Percentiles rank a stretch among this genome's conserved stretches.
Evolutionary conservation across 1,140 invertebrate genomes (phyloP).

Genomic region (Drosophila serrata): DNA sequence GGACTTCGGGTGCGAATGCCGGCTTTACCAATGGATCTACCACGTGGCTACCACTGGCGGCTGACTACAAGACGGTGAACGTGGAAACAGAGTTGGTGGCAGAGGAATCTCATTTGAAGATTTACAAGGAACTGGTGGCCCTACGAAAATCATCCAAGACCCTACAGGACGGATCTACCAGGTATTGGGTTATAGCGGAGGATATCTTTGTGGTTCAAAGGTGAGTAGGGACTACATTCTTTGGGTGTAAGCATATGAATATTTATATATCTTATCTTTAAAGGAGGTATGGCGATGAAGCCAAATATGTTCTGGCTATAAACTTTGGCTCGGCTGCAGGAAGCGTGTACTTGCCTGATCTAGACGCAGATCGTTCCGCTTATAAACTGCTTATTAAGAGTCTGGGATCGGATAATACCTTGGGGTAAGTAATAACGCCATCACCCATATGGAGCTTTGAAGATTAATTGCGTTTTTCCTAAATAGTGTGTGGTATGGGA

Average conservation of each 20-base stretch:
- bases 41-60: constrained; percentile 89
- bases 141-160: constrained; percentile 47
- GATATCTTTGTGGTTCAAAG: constrained; percentile 61
- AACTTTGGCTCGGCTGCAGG: constrained; percentile 49
- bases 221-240: constrained; percentile 5
- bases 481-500: constrained; percentile 19
- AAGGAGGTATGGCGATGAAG: constrained; percentile 23
- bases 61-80: constrained; percentile 86
- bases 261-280: not conserved
- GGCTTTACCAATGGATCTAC: constrained; percentile 86
- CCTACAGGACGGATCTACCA: constrained; percentile 52
- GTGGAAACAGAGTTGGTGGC: constrained; percentile 40
- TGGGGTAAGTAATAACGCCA: constrained; percentile 32
- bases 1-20: constrained; percentile 85
- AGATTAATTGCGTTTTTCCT: not conserved
- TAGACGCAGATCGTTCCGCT: constrained; percentile 47
- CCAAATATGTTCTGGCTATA: constrained; percentile 46
- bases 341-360: constrained; percentile 47
- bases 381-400: constrained; percentile 57
- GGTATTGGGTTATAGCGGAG: constrained; percentile 47
- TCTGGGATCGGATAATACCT: constrained; percentile 44
- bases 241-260: too few relatives aligned
- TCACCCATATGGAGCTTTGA: too few relatives aligned
- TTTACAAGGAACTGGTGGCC: constrained; percentile 55
- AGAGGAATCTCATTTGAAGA: constrained; percentile 52